Base-by-base conservation (phyloP, 2,888 invertebrate species). In the Tinea pellionella region DNA sequence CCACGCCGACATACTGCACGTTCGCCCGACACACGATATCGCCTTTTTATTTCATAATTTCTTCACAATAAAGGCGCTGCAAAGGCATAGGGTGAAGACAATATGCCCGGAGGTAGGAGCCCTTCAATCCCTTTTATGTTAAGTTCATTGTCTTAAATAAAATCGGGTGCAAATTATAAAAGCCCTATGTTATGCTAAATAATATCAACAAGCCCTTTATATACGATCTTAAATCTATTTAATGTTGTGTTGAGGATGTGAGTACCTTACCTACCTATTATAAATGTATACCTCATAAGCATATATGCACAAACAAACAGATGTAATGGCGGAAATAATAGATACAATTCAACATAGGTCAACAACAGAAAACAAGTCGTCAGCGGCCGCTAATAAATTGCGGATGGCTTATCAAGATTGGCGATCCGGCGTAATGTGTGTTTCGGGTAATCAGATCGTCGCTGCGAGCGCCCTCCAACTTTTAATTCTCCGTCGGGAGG, bases 101-200 rank as follows among this genome's bases (percentile, higher is more conserved):
- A 87, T 87, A 72, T 83, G 78, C 86, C 87, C 87, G 86, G 86
- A 85, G 87, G 85, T 84, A 78, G 72, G 68, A 77, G 75, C 74
- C 72, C 80, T 78, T 83, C 77, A 78, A 80, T 85, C 82, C 82
- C 84, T 83, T 86, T 86, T 87, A 83, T 80, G 77, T 77, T 69
- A 71, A 74, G 79, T 78, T 83, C 79, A 86, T 87, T 86, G 85
- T 86, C 84, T 86, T 84, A 82, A 78, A 83, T 80, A 78, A 85
- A 81, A 83, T 85, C 86, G 86, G 87, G 87, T 86, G 86, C 86
- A 84, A 87, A 87, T 86, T 86, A 81, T 80, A 85, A 84, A 70
- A 66, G 69, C 71, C 72, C 70, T 67, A 68, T 68, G 69, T 68
- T 65, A 65, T 69, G 30, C 66, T 65, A 65, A 63, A 68, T 66